Base-by-base conservation (phyloP, 2,888 invertebrate genomes). In the Gymnocheta viridis region DNA sequence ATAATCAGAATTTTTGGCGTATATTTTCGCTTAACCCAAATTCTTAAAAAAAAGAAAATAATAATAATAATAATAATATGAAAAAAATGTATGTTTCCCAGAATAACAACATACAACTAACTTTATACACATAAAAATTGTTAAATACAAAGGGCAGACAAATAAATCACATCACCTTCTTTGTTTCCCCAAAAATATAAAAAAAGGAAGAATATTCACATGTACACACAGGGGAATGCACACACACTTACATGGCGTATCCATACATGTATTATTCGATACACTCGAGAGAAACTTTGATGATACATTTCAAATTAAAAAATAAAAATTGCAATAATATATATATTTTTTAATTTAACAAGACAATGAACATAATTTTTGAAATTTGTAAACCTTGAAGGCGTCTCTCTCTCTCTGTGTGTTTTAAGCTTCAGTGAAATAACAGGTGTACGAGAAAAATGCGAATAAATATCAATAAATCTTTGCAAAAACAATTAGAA, bases 141-240 rank as follows among this genome's bases (percentile, higher is more conserved):
- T 84, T 84, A 81, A 81, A 81, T 84, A 78, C 81, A 78, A 77
- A 78, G 82, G 67, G 87, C 89, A 89, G 90, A 89, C 89, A 88
- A 89, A 89, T 89, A 89, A 89, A 89, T 89, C 89, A 89, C 89
- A 88, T 88, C 89, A 89, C 90, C 90, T 89, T 78, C 72, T 67
- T 78, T 72, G 66, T 72, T 81, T 62, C 19, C 44, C 60, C 54
- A 60, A 70, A 83, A 76, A 51, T 35, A 41, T 54, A 67, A 19
- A 49, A 44, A 2, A 79, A 49, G 32, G 27, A 35, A 19, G 0
- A 49, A 17, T 14, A 56, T 54, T 44, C 49, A 51, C 29, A 49
- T 22, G 17, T 9, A 70, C 41, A 32, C 32, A 35, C 32, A 19
- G 7, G 56, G 4, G 5, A 22, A 32, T 12, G 41, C 35, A 49